Conservation (phyloP, 2,113 vertebrate genomes). For the Cairina moschata region DNA sequence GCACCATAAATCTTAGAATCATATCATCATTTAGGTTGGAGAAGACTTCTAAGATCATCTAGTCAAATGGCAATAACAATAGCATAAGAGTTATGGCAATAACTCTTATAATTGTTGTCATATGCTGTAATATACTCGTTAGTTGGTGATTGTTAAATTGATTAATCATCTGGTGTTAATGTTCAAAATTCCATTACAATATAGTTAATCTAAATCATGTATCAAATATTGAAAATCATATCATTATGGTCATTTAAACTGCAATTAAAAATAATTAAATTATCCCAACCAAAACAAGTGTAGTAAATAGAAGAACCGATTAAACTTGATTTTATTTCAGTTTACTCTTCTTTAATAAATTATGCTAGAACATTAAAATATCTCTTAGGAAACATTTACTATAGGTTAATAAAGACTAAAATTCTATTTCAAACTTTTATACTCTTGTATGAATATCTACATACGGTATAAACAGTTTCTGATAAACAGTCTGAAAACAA, state of each 20-base stretch:
- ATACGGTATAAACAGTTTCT: neutral
- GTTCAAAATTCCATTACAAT: neutral
- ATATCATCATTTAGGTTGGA: too few relatives aligned
- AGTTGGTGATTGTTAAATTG: neutral
- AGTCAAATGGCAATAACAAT: too few relatives aligned
- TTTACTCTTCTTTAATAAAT: conserved; percentile 21
- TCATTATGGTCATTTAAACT: conserved; percentile 17
- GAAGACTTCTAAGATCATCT: too few relatives aligned
- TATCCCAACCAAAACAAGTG: neutral
- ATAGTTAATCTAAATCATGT: neutral
- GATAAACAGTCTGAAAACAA: neutral
- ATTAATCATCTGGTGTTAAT: conserved; percentile 32
- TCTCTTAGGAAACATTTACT: neutral
- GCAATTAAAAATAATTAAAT: conserved; percentile 48
- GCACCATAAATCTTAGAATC: neutral
- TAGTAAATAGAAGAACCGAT: conserved; percentile 16
- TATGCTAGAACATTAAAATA: neutral
- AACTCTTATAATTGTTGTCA: neutral
- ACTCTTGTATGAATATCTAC: neutral
- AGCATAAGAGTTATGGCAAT: neutral
- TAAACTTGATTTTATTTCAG: conserved; percentile 29
- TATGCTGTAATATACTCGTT: neutral
- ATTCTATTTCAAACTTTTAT: conserved; percentile 19
- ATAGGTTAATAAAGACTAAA: conserved; percentile 1
- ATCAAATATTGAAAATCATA: conserved; percentile 28